Percentiles rank a stretch among this genome's conserved stretches.
These are phyloP conservation scores for Pseudonaja textilis DNA, from an alignment of 2,113 vertebrate genomes.

Conservation along the genomic window DNA sequence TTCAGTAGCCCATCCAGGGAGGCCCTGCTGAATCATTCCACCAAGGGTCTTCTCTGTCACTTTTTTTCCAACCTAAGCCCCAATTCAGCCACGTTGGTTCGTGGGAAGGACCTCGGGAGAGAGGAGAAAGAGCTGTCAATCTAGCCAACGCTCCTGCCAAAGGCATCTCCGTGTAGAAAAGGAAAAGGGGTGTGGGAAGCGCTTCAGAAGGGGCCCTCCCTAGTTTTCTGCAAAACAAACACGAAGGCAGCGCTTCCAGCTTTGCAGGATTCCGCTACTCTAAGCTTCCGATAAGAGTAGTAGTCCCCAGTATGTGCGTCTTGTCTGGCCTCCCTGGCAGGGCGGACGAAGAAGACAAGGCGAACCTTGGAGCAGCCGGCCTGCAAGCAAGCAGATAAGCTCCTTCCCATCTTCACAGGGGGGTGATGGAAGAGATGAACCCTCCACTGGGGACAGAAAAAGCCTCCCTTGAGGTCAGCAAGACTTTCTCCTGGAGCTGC, in stretches of 20 bases:
- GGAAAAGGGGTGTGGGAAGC: neutral
- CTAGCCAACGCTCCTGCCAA: neutral
- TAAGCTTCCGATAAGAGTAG: neutral
- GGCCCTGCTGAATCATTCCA: neutral
- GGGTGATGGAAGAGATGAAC: neutral
- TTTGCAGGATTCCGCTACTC: neutral
- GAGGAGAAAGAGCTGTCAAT: rapidly evolving
- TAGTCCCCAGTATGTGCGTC: neutral
- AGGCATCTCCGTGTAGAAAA: neutral
- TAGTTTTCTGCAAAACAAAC: too few relatives aligned
- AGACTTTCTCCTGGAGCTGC: neutral
- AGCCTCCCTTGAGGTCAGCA: neutral
- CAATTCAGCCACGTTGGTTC: neutral
- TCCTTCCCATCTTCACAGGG: neutral
- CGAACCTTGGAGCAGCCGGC: neutral
- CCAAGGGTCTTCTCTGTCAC: neutral
- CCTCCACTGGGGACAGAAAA: too few relatives aligned
- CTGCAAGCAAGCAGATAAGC: neutral
- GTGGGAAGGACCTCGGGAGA: neutral
- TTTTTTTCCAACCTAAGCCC: neutral
- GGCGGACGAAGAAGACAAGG: neutral
- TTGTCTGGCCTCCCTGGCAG: neutral
- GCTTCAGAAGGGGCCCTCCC: too few relatives aligned
- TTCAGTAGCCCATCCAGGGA: neutral
- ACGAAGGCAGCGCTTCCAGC: neutral